Evolutionary conservation across 2,888 invertebrate species (phyloP), one percentile per base, ranked within the genome.

Genomic region (Psococerastis gibbosa): DNA sequence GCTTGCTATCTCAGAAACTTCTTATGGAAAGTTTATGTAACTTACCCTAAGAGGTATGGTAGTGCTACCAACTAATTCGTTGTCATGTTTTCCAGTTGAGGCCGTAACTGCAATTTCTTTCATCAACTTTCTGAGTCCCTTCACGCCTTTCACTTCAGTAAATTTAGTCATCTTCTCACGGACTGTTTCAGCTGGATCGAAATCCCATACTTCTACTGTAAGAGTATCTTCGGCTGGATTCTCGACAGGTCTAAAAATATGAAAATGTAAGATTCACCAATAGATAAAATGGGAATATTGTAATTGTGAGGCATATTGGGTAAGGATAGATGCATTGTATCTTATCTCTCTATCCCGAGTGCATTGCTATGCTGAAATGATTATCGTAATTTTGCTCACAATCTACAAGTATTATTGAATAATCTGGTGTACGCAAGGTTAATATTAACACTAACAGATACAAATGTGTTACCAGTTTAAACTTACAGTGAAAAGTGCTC

Each of bases 401-500:
- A 35, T 35, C 8, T 35, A n/a, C n/a, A n/a, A n/a, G n/a, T n/a
- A n/a, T n/a, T n/a, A n/a, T n/a, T n/a, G 35, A 13, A 35, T 13
- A 35, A 11, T 35, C n/a, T 35, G 8, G 13, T 9, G 16, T n/a
- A 9, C 16, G 13, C 9, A 9, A 35, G 16, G 16, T 11, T 13
- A 35, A 13, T 9, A 8, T 13, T n/a, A 41, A 23, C 18, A 23
- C 32, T 8, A 27, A 41, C 13, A 23, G 22, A 11, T n/a, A n/a
- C n/a, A n/a, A n/a, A n/a, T n/a, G 38, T 5, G 9, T 6, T 5
- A 15, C 38, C 8, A 17, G 34, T 42, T n/a, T 2, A 20, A 31
- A 71, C 84, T 78, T 67, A 89, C 89, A 97, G 71, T 56, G 89
- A 84, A 63, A 97, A 97, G 64, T 89, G 88, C 65, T 97, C 97